Conservation (phyloP, 2,113 vertebrate species). For the Tympanuchus pallidicinctus region DNA sequence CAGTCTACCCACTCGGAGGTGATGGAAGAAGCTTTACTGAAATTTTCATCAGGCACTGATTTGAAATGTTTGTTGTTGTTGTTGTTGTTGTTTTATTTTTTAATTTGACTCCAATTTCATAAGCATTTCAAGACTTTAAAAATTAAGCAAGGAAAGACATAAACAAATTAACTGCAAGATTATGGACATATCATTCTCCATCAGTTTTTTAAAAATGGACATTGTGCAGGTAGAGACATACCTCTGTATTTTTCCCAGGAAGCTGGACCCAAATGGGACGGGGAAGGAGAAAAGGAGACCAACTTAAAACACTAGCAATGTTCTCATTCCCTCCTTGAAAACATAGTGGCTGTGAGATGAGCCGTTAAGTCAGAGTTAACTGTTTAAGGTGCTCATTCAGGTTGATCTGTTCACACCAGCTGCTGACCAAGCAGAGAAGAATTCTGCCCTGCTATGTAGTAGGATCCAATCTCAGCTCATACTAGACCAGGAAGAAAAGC, state of each 20-base stretch:
- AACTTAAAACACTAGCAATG: background rate
- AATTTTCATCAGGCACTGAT: background rate
- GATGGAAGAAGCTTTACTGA: background rate
- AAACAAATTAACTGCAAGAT: background rate
- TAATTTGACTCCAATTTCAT: background rate
- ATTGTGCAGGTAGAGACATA: slow-evolving; percentile 12
- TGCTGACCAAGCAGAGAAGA: background rate
- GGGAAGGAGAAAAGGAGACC: background rate
- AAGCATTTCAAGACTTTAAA: background rate
- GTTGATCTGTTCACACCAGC: background rate
- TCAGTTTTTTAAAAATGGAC: background rate
- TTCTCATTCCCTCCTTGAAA: background rate
- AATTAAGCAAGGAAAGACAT: background rate
- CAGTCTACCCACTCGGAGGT: background rate
- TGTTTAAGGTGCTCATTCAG: background rate
- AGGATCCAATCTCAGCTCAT: background rate
- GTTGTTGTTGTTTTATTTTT: too few species aligned
- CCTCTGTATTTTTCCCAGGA: slow-evolving; percentile 13
- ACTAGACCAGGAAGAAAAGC: background rate
- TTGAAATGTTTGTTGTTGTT: background rate
- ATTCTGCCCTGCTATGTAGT: background rate
- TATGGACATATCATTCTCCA: slow-evolving; percentile 28
- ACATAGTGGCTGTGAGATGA: background rate
- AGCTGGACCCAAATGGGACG: background rate
- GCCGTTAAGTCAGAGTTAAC: background rate